phyloP scores from a whole-genome alignment of 1,140 invertebrate genomes.

The Ceratina japonica region DNA sequence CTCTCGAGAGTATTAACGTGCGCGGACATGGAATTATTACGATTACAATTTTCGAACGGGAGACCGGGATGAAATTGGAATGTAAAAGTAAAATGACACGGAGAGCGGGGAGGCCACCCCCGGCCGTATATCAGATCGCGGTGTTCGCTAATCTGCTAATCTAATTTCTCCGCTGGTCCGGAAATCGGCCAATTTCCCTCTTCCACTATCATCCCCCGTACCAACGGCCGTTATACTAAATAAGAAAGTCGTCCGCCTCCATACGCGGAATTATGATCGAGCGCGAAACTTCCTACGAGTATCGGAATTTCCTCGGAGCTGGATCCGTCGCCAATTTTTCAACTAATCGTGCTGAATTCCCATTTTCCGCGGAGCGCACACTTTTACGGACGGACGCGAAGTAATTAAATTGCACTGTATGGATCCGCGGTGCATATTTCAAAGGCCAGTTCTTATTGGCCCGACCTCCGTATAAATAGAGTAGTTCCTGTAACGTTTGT shows the following conservation, averaged over 20 bases:
- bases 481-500: too few species aligned
- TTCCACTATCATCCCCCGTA: not conserved
- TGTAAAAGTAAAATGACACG: slow-evolving; percentile 50
- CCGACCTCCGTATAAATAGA: too few species aligned
- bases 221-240: not conserved
- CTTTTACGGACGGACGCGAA: too few species aligned
- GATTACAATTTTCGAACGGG: slow-evolving; percentile 52
- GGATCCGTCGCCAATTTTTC: too few species aligned
- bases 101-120: not conserved
- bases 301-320: too few species aligned
- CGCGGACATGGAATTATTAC: slow-evolving; percentile 46
- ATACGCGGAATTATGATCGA: too few species aligned
- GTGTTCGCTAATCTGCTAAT: slow-evolving; percentile 54
- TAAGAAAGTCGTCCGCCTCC: slow-evolving; percentile 3
- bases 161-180: slow-evolving; percentile 42
- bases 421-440: too few species aligned
- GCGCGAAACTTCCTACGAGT: too few species aligned
- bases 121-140: slow-evolving; percentile 36
- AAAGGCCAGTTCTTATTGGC: too few species aligned
- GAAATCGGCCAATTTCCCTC: slow-evolving; percentile 52
- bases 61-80: slow-evolving; percentile 48
- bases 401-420: too few species aligned
- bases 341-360: too few species aligned
- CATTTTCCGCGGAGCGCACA: too few species aligned
- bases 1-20: slow-evolving; percentile 14